phyloP scores from a whole-genome alignment of 2,888 invertebrate species.

The Pollenia amentaria region DNA sequence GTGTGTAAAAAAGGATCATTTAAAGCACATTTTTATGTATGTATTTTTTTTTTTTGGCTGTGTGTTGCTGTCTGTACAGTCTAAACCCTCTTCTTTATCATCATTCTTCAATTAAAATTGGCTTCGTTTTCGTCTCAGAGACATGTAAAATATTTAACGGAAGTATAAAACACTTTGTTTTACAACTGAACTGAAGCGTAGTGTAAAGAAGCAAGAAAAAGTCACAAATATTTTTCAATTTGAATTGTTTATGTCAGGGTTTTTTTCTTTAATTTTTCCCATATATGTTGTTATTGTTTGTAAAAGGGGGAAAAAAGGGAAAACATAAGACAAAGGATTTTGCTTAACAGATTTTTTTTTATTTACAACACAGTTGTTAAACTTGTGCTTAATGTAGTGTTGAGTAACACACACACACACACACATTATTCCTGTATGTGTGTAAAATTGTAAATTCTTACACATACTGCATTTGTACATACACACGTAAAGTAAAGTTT shows the following conservation, averaged over 20 bases:
- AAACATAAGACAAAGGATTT: conserved; percentile 32
- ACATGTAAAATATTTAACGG: conserved; percentile 45
- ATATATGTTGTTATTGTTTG: too few relatives aligned
- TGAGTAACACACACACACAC: too few relatives aligned
- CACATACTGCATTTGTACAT: conserved; percentile 30
- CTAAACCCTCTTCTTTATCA: neutral
- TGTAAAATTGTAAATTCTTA: conserved; percentile 1
- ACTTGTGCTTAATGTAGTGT: conserved; percentile 22
- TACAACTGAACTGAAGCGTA: conserved; percentile 22
- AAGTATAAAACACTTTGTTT: conserved; percentile 39
- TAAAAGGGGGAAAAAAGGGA: too few relatives aligned
- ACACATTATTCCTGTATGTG: neutral
- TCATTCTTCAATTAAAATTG: conserved; percentile 30
- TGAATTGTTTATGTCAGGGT: conserved; percentile 1
- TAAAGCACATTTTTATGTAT: conserved; percentile 16
- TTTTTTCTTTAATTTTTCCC: neutral
- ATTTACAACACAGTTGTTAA: neutral
- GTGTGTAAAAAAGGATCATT: conserved; percentile 15
- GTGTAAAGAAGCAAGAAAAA: conserved; percentile 11
- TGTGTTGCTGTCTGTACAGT: conserved; percentile 7
- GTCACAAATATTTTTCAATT: conserved; percentile 38
- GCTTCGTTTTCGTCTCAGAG: conserved; percentile 24
- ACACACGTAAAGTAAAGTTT: neutral
- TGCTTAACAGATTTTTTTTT: conserved; percentile 27
- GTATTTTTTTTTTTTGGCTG: neutral